Base-by-base conservation (phyloP, 2,888 invertebrate genomes). In the Elaeidobius kamerunicus region DNA sequence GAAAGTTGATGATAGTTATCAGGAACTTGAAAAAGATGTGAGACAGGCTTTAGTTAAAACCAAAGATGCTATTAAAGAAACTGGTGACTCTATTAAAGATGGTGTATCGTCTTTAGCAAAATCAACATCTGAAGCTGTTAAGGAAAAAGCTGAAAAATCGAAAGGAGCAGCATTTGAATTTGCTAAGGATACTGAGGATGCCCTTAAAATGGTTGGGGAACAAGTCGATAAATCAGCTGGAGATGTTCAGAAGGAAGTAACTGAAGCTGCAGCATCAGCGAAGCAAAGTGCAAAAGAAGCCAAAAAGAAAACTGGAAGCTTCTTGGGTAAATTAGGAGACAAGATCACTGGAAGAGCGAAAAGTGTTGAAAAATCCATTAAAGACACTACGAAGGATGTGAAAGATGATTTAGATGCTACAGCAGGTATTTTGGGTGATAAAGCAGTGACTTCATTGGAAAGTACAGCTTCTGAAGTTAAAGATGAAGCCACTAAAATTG, bases 291-390 rank as follows among this genome's bases (percentile, higher is more conserved):
- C 9, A 23, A 17, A 42, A 12, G 43, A 34, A 3, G 34, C 18
- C 2, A 43, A 43, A 34, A 19, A 34, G 30, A 19, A 19, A 20
- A 30, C 43, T 43, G 11, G 28, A 15, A 39, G 40, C 5, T 48
- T 48, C 17, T 39, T 48, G 20, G 30, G 15, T 2, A 40, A 51
- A 38, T 12, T 51, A 7, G 44, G 51, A 1, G 27, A 49, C n/a
- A 53, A 56, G 12, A 55, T 57, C n/a, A 50, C 43, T 16, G 59
- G 58, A 18, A 59, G 60, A 45, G 44, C 60, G 6, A 58, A 60
- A 43, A 61, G 54, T 17, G 43, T 41, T 18, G 47, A 55, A 50
- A 44, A 51, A 48, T 15, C 30, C 16, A 7, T 20, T 30, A 5
- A 15, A 1, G 43, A 20, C 30, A 18, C 11, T 17, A 46, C 35